phyloP scores from a whole-genome alignment of 2,113 vertebrate genomes.

The Erinaceus europaeus region DNA sequence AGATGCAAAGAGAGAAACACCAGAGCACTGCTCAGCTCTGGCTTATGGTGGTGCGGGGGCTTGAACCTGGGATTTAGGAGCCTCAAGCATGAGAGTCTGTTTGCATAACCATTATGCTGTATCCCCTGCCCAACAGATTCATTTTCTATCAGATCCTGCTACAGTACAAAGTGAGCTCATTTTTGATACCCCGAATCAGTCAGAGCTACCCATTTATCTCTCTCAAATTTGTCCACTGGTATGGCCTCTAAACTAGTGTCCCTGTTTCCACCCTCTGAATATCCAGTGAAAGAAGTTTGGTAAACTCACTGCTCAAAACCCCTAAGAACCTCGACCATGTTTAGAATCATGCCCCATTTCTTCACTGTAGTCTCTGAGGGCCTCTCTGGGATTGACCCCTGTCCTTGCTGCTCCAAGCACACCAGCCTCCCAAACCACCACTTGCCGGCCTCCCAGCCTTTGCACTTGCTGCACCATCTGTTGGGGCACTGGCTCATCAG shows the following conservation, averaged over 20 bases:
- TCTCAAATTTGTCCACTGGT: neutral
- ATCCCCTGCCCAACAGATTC: too few species aligned
- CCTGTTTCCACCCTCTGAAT: neutral
- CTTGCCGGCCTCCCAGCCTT: neutral
- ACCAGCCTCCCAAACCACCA: neutral
- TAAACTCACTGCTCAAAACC: neutral
- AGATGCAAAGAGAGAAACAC: too few species aligned
- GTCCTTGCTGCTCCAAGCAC: neutral
- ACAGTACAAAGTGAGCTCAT: neutral
- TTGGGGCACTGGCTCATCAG: neutral
- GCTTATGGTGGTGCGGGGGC: too few species aligned
- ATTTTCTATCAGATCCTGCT: constrained; percentile 26
- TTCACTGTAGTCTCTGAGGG: neutral
- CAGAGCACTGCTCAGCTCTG: too few species aligned
- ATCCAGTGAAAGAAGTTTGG: neutral
- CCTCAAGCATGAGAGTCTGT: too few species aligned
- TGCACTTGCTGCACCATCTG: neutral
- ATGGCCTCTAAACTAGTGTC: neutral
- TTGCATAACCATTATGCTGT: too few species aligned
- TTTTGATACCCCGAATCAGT: neutral
- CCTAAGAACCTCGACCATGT: neutral
- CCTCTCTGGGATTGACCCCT: neutral
- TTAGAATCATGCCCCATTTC: neutral
- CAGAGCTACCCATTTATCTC: neutral
- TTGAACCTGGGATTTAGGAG: too few species aligned